Evolutionary conservation across 2,888 invertebrate genomes (phyloP), one percentile per base, ranked within the genome.

Genomic region (Liposcelis brunnea): DNA sequence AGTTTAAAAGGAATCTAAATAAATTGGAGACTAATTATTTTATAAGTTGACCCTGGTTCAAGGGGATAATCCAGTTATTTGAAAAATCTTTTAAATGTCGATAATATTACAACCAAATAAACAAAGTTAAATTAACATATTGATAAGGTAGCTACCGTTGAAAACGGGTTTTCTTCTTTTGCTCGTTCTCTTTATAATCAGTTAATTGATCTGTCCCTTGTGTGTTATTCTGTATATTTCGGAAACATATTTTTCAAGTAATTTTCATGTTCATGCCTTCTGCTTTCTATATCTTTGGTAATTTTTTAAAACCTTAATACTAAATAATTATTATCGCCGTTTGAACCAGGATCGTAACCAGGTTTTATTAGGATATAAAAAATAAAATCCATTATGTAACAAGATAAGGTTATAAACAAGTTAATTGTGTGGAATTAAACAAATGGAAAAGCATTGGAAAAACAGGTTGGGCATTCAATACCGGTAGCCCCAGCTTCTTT

Each of bases 121-220:
- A 35, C 16, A 35, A 32, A 32, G 35, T 15, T 6, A 21, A 12
- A 40, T 40, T 40, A 40, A n/a, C 40, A 40, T 40, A 19, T 16
- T n/a, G 40, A 40, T 40, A 40, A 40, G 40, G 40, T 19, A 18
- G 40, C 40, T 40, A 40, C 40, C 19, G 40, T 40, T 40, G 40
- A 40, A 18, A 40, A 40, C 40, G 40, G 19, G 40, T 40, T 40
- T 40, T 40, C 19, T 16, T 7, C 21, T 40, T 40, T 18, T 40
- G 7, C 16, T 19, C 19, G 6, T 40, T 40, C 11, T 6, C 11
- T 16, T 40, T 40, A 19, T 40, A 40, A 40, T 40, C 40, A n/a
- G 15, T 40, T 40, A 40, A 40, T 40, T 40, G 21, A 40, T 40
- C 40, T 40, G 40, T 40, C 40, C 40, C 26, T 6, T 26, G 26